Evolutionary conservation across 2,888 invertebrate genomes (phyloP).

Genomic region (Apamea sordens): DNA sequence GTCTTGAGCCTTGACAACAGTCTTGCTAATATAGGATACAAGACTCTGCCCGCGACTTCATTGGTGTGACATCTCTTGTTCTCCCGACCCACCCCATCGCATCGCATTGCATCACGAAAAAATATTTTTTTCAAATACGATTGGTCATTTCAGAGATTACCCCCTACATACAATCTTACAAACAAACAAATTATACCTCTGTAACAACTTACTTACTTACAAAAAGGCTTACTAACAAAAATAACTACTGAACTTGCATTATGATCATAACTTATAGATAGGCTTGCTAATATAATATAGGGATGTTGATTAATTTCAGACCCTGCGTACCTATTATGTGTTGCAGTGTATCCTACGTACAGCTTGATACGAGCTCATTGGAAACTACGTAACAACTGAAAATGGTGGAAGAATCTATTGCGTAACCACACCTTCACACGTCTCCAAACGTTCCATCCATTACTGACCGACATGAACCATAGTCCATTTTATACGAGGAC

Average conservation of each 20-base stretch:
- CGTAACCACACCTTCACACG: not conserved
- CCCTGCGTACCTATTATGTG: not conserved
- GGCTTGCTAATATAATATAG: not conserved
- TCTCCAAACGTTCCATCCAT: conserved; percentile 26
- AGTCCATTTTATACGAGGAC: conserved; percentile 7
- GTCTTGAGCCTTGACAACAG: not conserved
- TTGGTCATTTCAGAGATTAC: not conserved
- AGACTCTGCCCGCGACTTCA: too few relatives aligned
- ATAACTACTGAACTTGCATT: too few relatives aligned
- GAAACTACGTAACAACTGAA: conserved; percentile 3
- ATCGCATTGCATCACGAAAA: too few relatives aligned
- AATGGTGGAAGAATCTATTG: not conserved
- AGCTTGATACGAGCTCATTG: not conserved
- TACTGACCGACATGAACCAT: conserved; percentile 14
- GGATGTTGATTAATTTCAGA: not conserved
- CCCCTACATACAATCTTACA: too few relatives aligned
- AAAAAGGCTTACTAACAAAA: not conserved
- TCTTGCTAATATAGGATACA: not conserved
- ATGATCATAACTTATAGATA: too few relatives aligned
- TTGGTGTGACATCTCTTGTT: not conserved
- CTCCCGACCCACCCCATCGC: too few relatives aligned
- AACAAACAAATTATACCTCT: too few relatives aligned
- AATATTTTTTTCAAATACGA: not conserved
- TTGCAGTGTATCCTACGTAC: not conserved
- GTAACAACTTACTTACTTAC: too few relatives aligned